phyloP scores from a whole-genome alignment of 2,113 vertebrate species.

The Rhipidura dahli region DNA sequence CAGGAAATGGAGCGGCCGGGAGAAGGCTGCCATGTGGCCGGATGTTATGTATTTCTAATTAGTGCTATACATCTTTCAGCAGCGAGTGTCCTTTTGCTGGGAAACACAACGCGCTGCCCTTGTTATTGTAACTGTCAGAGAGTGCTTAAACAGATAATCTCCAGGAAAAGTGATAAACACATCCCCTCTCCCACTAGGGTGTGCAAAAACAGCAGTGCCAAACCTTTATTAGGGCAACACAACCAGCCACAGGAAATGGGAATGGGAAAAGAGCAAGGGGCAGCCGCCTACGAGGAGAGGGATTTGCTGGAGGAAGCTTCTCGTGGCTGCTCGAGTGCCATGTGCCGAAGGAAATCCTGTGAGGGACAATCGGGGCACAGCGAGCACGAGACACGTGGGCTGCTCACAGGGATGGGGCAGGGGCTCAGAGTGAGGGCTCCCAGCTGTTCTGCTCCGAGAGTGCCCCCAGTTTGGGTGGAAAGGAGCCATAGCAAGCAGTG shows the following conservation, averaged over 20 bases:
- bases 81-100: conserved; percentile 92
- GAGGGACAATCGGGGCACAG: neutral
- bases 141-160: conserved; percentile 86
- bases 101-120: conserved; percentile 83
- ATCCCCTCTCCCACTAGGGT: conserved; percentile 78
- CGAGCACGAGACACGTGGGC: neutral
- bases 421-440: neutral
- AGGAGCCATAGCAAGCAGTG: neutral
- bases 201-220: conserved; percentile 74
- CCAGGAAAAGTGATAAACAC: conserved; percentile 86
- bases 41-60: conserved; percentile 99
- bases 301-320: conserved; percentile 30
- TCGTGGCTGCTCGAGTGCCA: neutral
- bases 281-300: neutral
- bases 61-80: conserved; percentile 99
- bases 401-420: neutral
- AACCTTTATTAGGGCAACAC: conserved; percentile 70
- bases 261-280: conserved; percentile 38
- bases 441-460: neutral
- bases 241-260: conserved; percentile 74
- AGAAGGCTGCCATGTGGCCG: conserved; percentile 99
- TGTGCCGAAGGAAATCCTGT: conserved; percentile 22
- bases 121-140: conserved; percentile 89
- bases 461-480: neutral
- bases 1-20: conserved; percentile 96